These are phyloP conservation scores for Drosophila fulvimacula DNA, from an alignment of 2,888 invertebrate genomes.

Conservation along the genomic window DNA sequence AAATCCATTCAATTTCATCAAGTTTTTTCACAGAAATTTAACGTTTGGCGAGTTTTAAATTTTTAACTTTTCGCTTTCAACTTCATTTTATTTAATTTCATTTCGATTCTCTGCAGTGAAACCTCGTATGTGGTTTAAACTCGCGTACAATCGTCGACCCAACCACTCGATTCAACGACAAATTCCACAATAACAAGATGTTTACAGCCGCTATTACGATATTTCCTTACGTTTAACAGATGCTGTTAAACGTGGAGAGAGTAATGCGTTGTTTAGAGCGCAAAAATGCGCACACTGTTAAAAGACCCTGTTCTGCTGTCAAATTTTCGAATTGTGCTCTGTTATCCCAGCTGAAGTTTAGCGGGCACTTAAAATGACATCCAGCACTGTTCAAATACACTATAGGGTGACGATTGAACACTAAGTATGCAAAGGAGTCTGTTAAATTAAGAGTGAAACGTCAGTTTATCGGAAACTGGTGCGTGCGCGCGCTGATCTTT, in stretches of 20 bases:
- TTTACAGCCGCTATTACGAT: slow-evolving; percentile 36
- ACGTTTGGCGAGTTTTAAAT: slow-evolving; percentile 23
- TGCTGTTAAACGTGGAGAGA: slow-evolving; percentile 34
- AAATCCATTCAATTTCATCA: slow-evolving; percentile 5
- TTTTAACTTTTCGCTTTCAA: slow-evolving; percentile 36
- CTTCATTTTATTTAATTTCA: slow-evolving; percentile 27
- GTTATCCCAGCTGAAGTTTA: too few relatives aligned
- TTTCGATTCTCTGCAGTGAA: slow-evolving; percentile 45
- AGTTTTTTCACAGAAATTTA: slow-evolving; percentile 24
- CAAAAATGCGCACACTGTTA: slow-evolving; percentile 22
- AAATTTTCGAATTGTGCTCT: too few relatives aligned
- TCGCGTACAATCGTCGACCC: slow-evolving; percentile 27
- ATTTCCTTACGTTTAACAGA: slow-evolving; percentile 30
- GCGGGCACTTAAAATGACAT: too few relatives aligned
- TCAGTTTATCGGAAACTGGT: too few relatives aligned
- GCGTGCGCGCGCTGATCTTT: too few relatives aligned
- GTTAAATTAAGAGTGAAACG: too few relatives aligned
- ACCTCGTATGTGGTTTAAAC: slow-evolving; percentile 35
- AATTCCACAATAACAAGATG: slow-evolving; percentile 52
- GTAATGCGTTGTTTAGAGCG: slow-evolving; percentile 1
- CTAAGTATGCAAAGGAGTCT: too few relatives aligned
- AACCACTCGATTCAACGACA: slow-evolving; percentile 35
- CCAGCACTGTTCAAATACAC: too few relatives aligned
- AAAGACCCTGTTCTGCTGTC: slow-evolving; percentile 3
- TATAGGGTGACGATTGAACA: too few relatives aligned